Percentiles rank a stretch among this genome's conserved stretches.
Evolutionary conservation across 23 tunicate species (phyloP).

Genomic region (Styela clava): DNA sequence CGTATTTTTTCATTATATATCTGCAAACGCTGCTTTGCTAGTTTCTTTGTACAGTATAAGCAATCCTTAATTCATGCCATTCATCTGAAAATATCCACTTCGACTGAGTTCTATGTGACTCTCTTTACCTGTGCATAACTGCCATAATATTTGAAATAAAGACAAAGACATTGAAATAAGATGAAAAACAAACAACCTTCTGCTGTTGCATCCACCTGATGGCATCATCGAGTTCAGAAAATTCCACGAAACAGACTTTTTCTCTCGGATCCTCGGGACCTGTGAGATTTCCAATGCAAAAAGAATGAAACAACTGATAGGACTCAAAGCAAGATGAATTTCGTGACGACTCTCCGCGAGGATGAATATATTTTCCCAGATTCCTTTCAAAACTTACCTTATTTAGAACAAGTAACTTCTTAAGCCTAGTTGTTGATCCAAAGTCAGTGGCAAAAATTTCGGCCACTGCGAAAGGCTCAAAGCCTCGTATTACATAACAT

Average conservation of each 20-base stretch:
- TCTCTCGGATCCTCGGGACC: constrained; percentile 57
- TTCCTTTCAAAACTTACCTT: background rate
- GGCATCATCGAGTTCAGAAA: constrained; percentile 73
- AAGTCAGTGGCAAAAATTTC: too few relatives aligned
- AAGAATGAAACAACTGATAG: background rate
- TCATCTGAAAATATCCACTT: too few relatives aligned
- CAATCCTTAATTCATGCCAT: too few relatives aligned
- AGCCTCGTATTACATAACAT: too few relatives aligned
- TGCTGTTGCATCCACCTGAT: constrained; percentile 81
- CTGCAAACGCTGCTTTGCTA: too few relatives aligned
- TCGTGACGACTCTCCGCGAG: constrained; percentile 16
- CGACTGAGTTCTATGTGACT: too few relatives aligned
- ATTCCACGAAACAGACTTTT: constrained; percentile 79
- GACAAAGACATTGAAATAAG: background rate
- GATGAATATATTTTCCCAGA: background rate
- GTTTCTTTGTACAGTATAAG: too few relatives aligned
- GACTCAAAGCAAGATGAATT: background rate
- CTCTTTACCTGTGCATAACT: too few relatives aligned
- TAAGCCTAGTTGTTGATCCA: too few relatives aligned
- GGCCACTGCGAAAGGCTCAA: too few relatives aligned
- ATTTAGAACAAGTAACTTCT: background rate
- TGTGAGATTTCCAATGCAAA: constrained; percentile 42
- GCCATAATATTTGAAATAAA: too few relatives aligned
- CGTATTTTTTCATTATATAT: too few relatives aligned
- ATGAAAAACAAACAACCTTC: constrained; percentile 49